Base-by-base conservation (phyloP, 2,888 invertebrate species). In the Oligia fasciuncula region DNA sequence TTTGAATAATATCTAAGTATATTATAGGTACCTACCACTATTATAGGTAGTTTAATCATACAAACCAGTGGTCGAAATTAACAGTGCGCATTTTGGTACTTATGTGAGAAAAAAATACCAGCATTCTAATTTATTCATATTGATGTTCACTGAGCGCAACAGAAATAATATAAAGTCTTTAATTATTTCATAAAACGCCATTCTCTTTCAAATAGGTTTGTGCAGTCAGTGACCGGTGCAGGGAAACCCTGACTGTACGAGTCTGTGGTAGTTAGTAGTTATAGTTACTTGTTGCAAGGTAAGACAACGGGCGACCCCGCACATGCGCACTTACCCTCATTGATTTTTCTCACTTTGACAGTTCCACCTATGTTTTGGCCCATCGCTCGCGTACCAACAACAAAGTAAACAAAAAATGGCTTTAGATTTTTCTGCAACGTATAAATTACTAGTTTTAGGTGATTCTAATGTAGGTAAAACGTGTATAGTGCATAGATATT, bases 391-490 rank as follows among this genome's bases (percentile, higher is more conserved):
- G 93, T 93, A 93, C 90, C 88, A 90, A 91, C 91, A 93, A 93
- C 92, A 94, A 94, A 95, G 95, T 95, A 96, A 95, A 96, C 95
- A 95, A 95, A 94, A 95, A 98, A 94, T 98, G 98, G 98, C 98
- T 97, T 97, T 98, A 94, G 98, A 98, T 95, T 98, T 98, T 96
- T 98, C 98, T 92, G 98, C 98, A 88, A 98, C 98, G 87, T 99
- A 98, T 95, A 99, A 99, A 97, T 97, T 98, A 87, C 97, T 98
- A 92, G 98, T 99, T 91, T 97, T 99, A 92, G 98, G 98, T 79
- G 98, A 99, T 97, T 98, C 98, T 76, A 98, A 98, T 97, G 98
- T 99, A 85, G 98, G 98, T 35, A 99, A 99, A 97, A 98, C 98
- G 82, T 99, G 98, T 95, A 98, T 99, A 90, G 98, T 98, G 91